Conservation (phyloP, 2,888 invertebrate genomes). For the Bombylius major region DNA sequence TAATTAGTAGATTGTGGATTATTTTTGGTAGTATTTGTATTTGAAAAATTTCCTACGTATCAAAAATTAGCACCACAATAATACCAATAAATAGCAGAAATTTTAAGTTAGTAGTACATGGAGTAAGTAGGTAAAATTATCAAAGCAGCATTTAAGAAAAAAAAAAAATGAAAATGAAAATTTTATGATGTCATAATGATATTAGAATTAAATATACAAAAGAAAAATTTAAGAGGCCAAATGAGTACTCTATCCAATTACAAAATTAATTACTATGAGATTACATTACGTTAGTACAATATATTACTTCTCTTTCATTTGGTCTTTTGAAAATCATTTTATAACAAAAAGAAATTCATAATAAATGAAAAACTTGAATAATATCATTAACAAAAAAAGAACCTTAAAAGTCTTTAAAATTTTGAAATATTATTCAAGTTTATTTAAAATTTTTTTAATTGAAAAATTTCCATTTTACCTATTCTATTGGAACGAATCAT, state of each 20-base stretch:
- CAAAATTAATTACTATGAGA: too few relatives aligned
- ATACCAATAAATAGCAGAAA: neutral
- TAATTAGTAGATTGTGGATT: slow-evolving; percentile 3
- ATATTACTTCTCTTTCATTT: too few relatives aligned
- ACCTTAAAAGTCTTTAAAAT: neutral
- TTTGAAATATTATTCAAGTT: neutral
- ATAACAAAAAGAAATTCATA: too few relatives aligned
- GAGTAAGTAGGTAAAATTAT: neutral
- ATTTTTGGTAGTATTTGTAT: slow-evolving; percentile 1
- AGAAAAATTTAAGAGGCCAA: too few relatives aligned
- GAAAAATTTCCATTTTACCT: slow-evolving; percentile 24
- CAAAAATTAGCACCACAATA: neutral
- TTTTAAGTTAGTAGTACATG: neutral
- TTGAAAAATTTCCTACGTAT: neutral
- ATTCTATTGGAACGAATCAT: slow-evolving; percentile 40
- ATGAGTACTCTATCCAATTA: too few relatives aligned
- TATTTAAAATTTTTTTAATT: neutral
- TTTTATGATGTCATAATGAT: neutral
- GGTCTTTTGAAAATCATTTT: too few relatives aligned
- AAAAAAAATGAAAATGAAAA: slow-evolving; percentile 5
- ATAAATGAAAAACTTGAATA: too few relatives aligned
- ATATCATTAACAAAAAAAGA: neutral
- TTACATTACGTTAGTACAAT: too few relatives aligned
- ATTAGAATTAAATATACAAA: neutral
- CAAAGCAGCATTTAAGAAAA: slow-evolving; percentile 10